A percentile compares a stretch with the other conserved stretches of the same genome.
Conservation (phyloP, 2,113 vertebrate genomes). For the Lampris incognitus region DNA sequence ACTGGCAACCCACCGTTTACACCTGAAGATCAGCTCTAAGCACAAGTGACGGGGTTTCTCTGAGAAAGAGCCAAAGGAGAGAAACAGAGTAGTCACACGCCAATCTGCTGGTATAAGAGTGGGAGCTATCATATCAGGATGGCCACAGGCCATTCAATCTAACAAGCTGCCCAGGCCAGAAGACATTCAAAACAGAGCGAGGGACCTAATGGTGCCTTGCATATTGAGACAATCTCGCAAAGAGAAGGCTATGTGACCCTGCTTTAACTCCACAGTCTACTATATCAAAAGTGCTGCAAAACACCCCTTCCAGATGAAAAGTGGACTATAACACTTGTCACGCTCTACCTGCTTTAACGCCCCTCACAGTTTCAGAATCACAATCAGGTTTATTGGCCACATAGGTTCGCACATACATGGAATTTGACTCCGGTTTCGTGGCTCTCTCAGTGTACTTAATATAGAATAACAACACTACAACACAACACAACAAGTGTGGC, state of each 20-base stretch:
- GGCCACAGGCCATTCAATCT: conserved; percentile 37
- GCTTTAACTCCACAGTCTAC: conserved; percentile 53
- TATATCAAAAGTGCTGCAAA: conserved; percentile 47
- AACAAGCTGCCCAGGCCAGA: conserved; percentile 49
- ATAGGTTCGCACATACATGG: too few relatives aligned
- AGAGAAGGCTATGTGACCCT: conserved; percentile 45
- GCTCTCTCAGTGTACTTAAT: too few relatives aligned
- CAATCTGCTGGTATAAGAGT: conserved; percentile 40
- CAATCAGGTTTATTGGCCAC: neutral
- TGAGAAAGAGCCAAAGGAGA: conserved; percentile 24
- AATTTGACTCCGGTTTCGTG: too few relatives aligned
- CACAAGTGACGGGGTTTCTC: conserved; percentile 76
- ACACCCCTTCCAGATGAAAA: conserved; percentile 39
- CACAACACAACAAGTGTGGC: too few relatives aligned
- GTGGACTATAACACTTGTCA: neutral
- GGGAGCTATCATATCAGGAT: conserved; percentile 54
- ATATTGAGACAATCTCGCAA: conserved; percentile 47
- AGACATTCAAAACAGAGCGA: conserved; percentile 52
- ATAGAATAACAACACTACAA: too few relatives aligned
- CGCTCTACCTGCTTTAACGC: neutral
- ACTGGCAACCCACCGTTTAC: conserved; percentile 88
- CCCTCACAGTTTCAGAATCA: neutral
- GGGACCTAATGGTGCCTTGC: conserved; percentile 26
- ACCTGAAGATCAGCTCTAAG: conserved; percentile 82
- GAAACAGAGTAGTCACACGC: conserved; percentile 29